Evolutionary conservation across 2,888 invertebrate genomes (phyloP).

Genomic region (Dilophus febrilis): DNA sequence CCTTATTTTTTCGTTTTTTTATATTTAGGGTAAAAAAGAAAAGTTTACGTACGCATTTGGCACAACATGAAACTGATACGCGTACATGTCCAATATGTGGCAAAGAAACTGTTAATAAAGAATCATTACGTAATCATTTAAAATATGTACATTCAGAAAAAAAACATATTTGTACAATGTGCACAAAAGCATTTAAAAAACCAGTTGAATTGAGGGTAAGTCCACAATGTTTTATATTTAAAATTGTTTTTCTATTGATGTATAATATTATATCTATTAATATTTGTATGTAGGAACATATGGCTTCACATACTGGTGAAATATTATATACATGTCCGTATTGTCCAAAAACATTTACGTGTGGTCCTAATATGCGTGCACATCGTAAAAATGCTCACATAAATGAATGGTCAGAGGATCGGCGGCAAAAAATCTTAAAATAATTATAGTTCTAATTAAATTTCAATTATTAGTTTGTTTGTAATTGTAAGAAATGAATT

Average conservation of each 20-base stretch:
- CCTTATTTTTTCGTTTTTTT: too few species aligned
- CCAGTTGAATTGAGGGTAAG: conserved; percentile 17
- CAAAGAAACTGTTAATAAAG: conserved; percentile 13
- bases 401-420: conserved; percentile 22
- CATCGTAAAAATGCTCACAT: conserved; percentile 24
- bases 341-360: conserved; percentile 23
- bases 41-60: conserved; percentile 13
- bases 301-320: conserved; percentile 23
- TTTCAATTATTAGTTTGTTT: too few species aligned
- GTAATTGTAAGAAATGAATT: too few species aligned
- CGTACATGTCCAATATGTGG: conserved; percentile 25
- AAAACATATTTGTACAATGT: conserved; percentile 12
- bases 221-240: too few species aligned
- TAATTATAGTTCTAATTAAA: too few species aligned
- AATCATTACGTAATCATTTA: conserved; percentile 15
- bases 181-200: conserved; percentile 23
- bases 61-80: conserved; percentile 12
- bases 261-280: too few species aligned
- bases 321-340: conserved; percentile 22
- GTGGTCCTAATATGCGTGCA: conserved; percentile 22
- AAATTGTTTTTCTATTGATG: background rate
- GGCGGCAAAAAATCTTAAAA: too few species aligned
- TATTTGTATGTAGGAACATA: conserved; percentile 26
- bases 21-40: conserved; percentile 10
- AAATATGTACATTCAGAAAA: conserved; percentile 14